Percentiles rank a stretch among this genome's conserved stretches.
phyloP scores from a whole-genome alignment of 2,888 invertebrate species.

The Anodontia alba region DNA sequence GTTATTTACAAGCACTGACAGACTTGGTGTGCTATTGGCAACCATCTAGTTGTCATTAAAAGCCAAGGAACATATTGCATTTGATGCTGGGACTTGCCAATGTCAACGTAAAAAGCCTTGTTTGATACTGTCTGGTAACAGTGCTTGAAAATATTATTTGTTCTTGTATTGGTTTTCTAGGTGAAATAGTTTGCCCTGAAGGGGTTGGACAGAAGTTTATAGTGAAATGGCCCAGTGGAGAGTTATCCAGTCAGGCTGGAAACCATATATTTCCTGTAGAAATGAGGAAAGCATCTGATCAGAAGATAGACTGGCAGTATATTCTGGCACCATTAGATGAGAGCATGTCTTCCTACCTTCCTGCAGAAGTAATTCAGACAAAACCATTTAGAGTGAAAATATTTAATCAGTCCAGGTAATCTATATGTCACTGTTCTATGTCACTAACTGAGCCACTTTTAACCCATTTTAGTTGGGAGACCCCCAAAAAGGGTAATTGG shows the following conservation, averaged over 20 bases:
- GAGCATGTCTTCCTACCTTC: slow-evolving; percentile 27
- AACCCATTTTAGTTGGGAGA: no score
- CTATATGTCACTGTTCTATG: no score
- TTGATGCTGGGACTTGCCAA: no score
- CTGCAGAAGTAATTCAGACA: slow-evolving; percentile 41
- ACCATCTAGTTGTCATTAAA: no score
- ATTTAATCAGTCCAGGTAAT: slow-evolving; percentile 39
- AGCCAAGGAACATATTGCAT: no score
- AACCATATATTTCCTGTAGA: slow-evolving; percentile 80
- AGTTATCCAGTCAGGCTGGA: slow-evolving; percentile 69
- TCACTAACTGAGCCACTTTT: no score
- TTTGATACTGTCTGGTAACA: no score
- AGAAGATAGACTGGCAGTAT: slow-evolving; percentile 27
- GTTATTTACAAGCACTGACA: no score
- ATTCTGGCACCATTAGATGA: slow-evolving; percentile 41
- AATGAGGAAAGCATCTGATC: slow-evolving; percentile 2
- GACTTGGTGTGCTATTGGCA: no score
- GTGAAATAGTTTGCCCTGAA: slow-evolving; percentile 72
- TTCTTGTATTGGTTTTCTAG: slow-evolving; percentile 57
- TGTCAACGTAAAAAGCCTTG: no score
- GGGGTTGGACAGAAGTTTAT: slow-evolving; percentile 76
- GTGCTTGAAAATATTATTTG: no score
- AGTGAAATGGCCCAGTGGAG: slow-evolving; percentile 79
- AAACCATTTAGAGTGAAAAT: slow-evolving; percentile 35
- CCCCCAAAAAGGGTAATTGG: no score